A percentile compares a stretch with the other conserved stretches of the same genome.
Conservation (phyloP, 2,113 vertebrate species). For the Calidris pygmaea region DNA sequence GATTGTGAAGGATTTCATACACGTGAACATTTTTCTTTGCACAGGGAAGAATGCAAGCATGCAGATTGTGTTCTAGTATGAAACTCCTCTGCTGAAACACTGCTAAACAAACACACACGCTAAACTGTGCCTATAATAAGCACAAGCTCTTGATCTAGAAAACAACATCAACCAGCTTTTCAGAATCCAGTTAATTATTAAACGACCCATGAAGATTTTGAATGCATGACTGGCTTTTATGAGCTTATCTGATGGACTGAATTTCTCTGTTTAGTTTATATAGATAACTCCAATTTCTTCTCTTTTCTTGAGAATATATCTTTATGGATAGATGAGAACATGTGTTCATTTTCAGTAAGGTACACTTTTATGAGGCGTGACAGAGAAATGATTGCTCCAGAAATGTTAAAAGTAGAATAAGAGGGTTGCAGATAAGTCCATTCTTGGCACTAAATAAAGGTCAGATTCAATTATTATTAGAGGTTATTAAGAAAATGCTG, state of each 20-base stretch:
- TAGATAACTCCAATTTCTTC: not conserved
- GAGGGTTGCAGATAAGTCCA: not conserved
- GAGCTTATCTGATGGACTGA: not conserved
- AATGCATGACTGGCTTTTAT: slow-evolving; percentile 3
- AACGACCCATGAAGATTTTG: slow-evolving; percentile 43
- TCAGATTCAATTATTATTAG: not conserved
- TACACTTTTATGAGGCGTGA: not conserved
- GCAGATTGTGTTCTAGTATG: not conserved
- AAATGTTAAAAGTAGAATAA: not conserved
- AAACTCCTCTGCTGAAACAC: not conserved
- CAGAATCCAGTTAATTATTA: slow-evolving; percentile 60
- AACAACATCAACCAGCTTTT: slow-evolving; percentile 28
- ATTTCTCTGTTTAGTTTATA: not conserved
- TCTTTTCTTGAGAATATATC: not conserved
- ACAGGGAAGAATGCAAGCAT: not conserved
- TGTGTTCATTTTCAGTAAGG: not conserved
- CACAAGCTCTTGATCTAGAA: slow-evolving; percentile 24
- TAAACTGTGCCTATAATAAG: not conserved
- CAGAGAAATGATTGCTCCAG: not conserved
- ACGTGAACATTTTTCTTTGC: not conserved
- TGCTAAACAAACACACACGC: not conserved
- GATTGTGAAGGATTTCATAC: not conserved
- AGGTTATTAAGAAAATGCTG: not conserved
- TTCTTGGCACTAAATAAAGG: not conserved
- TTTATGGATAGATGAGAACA: not conserved